A percentile compares a stretch with the other conserved stretches of the same genome.
Conservation (phyloP, 2,888 invertebrate genomes). For the Didymodactylos carnosus region DNA sequence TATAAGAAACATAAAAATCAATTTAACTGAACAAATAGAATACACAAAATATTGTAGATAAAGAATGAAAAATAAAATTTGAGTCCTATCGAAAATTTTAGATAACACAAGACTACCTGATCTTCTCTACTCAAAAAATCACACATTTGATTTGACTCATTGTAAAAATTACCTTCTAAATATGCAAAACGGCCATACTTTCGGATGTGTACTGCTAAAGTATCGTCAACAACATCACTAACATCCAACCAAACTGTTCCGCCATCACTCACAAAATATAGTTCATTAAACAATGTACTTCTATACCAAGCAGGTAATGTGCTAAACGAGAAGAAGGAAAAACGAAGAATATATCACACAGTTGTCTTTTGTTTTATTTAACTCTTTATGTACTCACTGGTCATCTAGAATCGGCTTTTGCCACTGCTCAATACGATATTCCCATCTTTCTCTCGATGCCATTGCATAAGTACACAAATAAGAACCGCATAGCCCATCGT, state of each 20-base stretch:
- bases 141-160: no score
- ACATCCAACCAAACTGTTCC: conserved; percentile 66
- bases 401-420: conserved; percentile 60
- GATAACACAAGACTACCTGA: no score
- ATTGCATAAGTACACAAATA: background rate
- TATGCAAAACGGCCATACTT: conserved; percentile 73
- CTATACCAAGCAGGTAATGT: conserved; percentile 76
- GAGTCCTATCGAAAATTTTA: no score
- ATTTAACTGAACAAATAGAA: no score
- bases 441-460: conserved; percentile 47
- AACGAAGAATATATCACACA: background rate
- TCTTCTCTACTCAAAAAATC: no score
- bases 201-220: conserved; percentile 20
- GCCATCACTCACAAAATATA: conserved; percentile 75
- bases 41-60: no score
- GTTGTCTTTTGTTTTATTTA: no score
- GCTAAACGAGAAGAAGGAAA: conserved; percentile 31
- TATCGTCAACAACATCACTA: conserved; percentile 17
- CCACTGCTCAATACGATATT: conserved; percentile 61
- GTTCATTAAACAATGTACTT: conserved; percentile 78
- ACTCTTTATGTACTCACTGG: conserved; percentile 37
- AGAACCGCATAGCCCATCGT: background rate
- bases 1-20: conserved; percentile 19
- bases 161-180: conserved; percentile 59
- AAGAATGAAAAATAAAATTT: background rate